Evolutionary conservation across 2,797 vertebrate genomes (phyloP), one percentile per base, ranked within the genome.

Genomic region (Xenentodon cancila): DNA sequence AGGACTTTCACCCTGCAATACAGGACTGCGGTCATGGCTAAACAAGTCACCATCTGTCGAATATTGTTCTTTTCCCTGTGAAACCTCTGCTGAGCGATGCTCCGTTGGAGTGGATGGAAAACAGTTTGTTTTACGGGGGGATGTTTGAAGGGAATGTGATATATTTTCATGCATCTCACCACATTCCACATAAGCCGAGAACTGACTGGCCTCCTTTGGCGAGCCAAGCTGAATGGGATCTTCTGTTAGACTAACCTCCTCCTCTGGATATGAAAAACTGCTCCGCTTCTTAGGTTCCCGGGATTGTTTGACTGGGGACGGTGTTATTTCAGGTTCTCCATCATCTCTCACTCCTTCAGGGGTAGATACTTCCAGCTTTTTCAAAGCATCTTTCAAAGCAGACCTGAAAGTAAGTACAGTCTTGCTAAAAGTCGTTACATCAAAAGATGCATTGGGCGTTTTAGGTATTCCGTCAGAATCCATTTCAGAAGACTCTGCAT

Each of bases 351-450:
- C 77, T 57, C 70, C 89, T 64, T 95, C 93, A 9, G 89, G 72
- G 73, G 87, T 91, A 13, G 87, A 87, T 1, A 85, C 90, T 19
- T 97, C 96, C 65, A 96, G 79, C 68, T 95, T 97, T 79, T 94
- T 94, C 81, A 97, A 94, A 27, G 96, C 96, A 16, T 95, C 95
- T 67, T 94, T 95, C 34, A 98, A 88, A 72, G 95, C 95, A 0
- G 94, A 96, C 53, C 91, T 88, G 61, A 97, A 97, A 40, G 94
- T 94, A 40, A 95, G 49, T 68, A 97, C 94, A 9, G 95, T 95
- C 78, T 94, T 94, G 51, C 93, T 94, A 37, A 97, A 92, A 63
- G 93, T 95, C 22, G 91, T 92, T 16, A 92, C 90, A 60, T 97
- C 93, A 88, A 95, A 95, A 34, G 93, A 93, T 68, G 91, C 81